Conservation (phyloP, 2,113 vertebrate genomes). For the Sorex fumeus region DNA sequence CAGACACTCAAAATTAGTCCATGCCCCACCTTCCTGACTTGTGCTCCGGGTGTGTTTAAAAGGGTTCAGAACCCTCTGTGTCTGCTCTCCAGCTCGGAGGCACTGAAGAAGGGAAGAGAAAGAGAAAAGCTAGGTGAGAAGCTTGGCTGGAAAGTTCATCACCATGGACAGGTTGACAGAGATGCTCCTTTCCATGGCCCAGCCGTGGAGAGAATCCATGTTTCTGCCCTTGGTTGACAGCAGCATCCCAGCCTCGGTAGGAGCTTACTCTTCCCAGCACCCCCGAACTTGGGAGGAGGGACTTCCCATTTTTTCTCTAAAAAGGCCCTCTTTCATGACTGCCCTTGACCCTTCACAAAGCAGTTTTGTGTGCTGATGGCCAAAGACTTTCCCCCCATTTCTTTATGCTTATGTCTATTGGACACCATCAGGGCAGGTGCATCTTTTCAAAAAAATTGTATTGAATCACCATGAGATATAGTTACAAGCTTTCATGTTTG, state of each 20-base stretch:
- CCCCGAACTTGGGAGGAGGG: not conserved
- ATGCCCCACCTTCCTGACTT: constrained; percentile 57
- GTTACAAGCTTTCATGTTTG: too few relatives aligned
- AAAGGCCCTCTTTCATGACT: not conserved
- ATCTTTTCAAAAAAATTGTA: too few relatives aligned
- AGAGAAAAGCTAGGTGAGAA: not conserved
- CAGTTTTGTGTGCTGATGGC: not conserved
- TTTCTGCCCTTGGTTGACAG: not conserved
- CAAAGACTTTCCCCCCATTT: not conserved
- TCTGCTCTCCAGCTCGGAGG: constrained; percentile 54
- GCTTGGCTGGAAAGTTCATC: too few relatives aligned
- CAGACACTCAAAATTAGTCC: constrained; percentile 79
- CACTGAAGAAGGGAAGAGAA: constrained; percentile 51
- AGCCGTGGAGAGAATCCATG: not conserved
- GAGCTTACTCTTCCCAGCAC: not conserved
- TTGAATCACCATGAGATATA: too few relatives aligned
- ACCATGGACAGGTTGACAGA: too few relatives aligned
- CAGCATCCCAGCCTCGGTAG: not conserved
- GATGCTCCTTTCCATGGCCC: not conserved
- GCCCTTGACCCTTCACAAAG: not conserved
- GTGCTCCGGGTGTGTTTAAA: constrained; percentile 40
- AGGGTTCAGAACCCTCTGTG: constrained; percentile 52
- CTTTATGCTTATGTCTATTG: not conserved
- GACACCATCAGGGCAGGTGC: not conserved
- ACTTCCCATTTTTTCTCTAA: constrained; percentile 29